Evolutionary conservation across 2,113 vertebrate species (phyloP).

Genomic region (Dicerorhinus sumatrensis): DNA sequence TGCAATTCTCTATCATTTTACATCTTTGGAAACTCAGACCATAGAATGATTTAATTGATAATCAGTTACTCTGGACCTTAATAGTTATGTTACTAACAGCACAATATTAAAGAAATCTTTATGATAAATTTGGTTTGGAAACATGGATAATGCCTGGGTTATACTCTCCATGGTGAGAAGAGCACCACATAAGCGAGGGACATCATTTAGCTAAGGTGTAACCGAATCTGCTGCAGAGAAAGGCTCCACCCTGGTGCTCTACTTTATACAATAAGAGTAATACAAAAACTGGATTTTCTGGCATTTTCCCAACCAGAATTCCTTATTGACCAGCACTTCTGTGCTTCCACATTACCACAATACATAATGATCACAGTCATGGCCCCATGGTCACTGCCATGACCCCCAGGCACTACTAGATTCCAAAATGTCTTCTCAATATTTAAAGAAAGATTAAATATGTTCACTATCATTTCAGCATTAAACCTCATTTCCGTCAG

Average conservation of each 20-base stretch:
- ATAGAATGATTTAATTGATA: not conserved
- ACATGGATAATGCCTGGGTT: not conserved
- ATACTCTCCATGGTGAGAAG: not conserved
- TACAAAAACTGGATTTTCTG: not conserved
- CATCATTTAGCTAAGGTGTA: not conserved
- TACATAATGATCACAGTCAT: not conserved
- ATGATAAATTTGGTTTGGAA: not conserved
- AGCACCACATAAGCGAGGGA: not conserved
- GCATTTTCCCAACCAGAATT: not conserved
- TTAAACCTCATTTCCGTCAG: not conserved
- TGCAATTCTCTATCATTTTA: not conserved
- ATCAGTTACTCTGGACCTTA: not conserved
- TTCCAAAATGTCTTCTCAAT: not conserved
- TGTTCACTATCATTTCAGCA: not conserved
- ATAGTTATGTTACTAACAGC: not conserved
- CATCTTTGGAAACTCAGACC: not conserved
- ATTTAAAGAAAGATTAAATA: constrained; percentile 39
- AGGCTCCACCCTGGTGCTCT: not conserved
- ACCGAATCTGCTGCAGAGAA: not conserved
- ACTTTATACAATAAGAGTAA: not conserved
- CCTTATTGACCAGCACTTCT: not conserved
- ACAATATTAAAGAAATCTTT: not conserved
- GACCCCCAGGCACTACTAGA: not conserved
- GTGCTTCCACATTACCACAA: not conserved
- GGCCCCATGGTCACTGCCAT: not conserved